Base-by-base conservation (phyloP, 2,888 invertebrate genomes). In the Leptinotarsa haldemani region DNA sequence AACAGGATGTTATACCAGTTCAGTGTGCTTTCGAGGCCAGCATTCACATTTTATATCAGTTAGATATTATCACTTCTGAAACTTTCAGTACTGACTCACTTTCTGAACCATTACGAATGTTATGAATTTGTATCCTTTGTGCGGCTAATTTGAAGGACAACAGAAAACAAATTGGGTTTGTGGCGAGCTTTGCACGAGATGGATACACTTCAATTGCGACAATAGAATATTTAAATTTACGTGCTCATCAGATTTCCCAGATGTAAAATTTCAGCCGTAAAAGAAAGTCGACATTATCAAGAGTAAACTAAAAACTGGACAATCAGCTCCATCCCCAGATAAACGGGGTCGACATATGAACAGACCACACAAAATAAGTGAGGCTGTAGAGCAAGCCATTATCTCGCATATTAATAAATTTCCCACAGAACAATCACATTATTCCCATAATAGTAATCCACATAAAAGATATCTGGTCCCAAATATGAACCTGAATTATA, bases 381-480 rank as follows among this genome's bases (percentile, higher is more conserved):
- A 69, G 18, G 73, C 48, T 61, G 75, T 75, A 40, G 63, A 65
- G 16, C 9, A 46, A 18, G 69, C 65, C 46, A 73, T 73, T 9
- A 75, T 63, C 52, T 15, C 25, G 16, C 71, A 76, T 48, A 76
- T 71, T 46, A 65, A 63, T 46, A 50, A 52, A 22, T 69, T 75
- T 75, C 72, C 75, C 20, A 58, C 75, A 66, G 75, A 74, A 56
- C 53, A 70, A 52, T 75, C 73, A 15, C 74, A 74, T 67, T 74
- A 74, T 50, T 74, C 70, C 40, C 18, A 68, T 48, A 70, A 74
- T 64, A 74, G 63, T 46, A 75, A 75, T 58, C n/a, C 52, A 22
- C 22, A 22, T 22, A 22, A 22, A 70, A 73, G 56, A 69, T 74
- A 67, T 68, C 30, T 74, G 30, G 71, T 64, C 25, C 69, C 53